A percentile compares a stretch with the other conserved stretches of the same genome.
These are phyloP conservation scores for Latrodectus hesperus DNA, from an alignment of 2,888 invertebrate genomes.

Conservation along the genomic window DNA sequence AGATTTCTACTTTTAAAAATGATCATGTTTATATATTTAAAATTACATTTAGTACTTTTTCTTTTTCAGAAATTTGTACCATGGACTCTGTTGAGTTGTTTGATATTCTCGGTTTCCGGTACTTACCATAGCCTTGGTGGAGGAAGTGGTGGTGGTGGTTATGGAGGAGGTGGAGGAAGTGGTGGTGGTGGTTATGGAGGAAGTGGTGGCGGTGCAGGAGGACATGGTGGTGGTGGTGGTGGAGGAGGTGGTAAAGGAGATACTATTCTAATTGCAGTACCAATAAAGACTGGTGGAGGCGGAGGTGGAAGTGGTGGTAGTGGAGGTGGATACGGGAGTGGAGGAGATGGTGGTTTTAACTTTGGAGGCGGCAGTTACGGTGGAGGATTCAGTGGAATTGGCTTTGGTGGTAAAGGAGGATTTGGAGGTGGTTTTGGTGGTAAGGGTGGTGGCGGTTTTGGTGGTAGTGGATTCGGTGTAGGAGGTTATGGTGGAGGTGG, in stretches of 20 bases:
- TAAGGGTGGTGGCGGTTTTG: background rate
- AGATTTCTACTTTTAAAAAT: too few species aligned
- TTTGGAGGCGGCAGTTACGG: background rate
- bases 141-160: too few species aligned
- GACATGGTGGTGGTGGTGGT: background rate
- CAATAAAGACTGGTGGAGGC: background rate
- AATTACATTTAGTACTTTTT: background rate
- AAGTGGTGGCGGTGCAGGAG: background rate
- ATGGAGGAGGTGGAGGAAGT: too few species aligned
- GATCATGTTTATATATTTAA: background rate
- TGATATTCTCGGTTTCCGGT: background rate
- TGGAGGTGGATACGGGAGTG: background rate
- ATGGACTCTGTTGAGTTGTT: background rate
- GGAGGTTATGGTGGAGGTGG: slow-evolving; percentile 1
- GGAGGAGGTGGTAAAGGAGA: background rate
- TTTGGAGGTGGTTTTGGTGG: background rate
- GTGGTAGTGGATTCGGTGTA: background rate
- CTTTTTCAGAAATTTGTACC: background rate
- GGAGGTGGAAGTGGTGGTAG: background rate
- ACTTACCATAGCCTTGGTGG: background rate
- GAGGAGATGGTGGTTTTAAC: background rate
- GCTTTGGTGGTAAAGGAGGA: background rate
- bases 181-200: background rate
- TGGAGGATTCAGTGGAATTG: background rate
- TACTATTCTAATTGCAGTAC: background rate